phyloP scores from a whole-genome alignment of 2,888 invertebrate genomes.

The Diarsia rubi region DNA sequence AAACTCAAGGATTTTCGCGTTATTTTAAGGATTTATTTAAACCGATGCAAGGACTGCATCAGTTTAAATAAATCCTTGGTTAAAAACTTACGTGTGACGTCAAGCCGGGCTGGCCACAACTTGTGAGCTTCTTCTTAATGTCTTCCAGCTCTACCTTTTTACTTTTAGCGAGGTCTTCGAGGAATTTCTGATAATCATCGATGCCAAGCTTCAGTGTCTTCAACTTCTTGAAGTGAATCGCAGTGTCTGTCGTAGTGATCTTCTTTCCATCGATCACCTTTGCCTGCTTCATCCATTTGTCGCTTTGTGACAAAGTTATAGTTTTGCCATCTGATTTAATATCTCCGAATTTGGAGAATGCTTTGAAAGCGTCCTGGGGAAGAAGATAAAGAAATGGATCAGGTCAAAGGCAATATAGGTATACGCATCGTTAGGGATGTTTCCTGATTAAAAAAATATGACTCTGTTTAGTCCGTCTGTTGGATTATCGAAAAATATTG shows the following conservation, averaged over 20 bases:
- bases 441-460: no score
- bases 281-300: conserved; percentile 98
- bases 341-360: conserved; percentile 97
- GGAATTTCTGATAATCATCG: conserved; percentile 95
- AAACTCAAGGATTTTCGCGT: conserved; percentile 1
- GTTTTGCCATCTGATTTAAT: conserved; percentile 96
- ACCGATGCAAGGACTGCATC: no score
- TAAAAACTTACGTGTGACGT: conserved; percentile 82
- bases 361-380: conserved; percentile 93
- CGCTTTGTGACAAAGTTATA: conserved; percentile 97
- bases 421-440: not conserved
- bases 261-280: conserved; percentile 95
- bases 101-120: conserved; percentile 94
- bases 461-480: no score
- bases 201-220: conserved; percentile 95
- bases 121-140: conserved; percentile 95
- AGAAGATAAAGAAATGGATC: conserved; percentile 72
- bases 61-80: not conserved
- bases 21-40: no score
- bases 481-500: no score
- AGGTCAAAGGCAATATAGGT: not conserved
- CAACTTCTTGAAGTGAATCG: conserved; percentile 96
- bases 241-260: conserved; percentile 97
- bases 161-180: conserved; percentile 96
- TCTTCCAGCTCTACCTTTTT: conserved; percentile 95